Evolutionary conservation across 1,140 invertebrate species (phyloP).

Genomic region (Sycobia sp.): DNA sequence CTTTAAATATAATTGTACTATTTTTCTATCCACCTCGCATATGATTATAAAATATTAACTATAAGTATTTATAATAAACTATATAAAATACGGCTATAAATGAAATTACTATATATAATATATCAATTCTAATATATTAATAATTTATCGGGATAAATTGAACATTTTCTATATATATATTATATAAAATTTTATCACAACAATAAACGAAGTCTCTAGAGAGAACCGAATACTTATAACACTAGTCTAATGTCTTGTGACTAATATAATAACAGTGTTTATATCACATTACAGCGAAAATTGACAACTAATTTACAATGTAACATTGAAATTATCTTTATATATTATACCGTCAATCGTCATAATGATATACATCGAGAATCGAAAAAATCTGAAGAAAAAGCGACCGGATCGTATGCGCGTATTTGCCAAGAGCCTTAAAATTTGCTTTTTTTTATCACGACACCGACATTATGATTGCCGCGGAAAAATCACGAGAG

Average conservation of each 20-base stretch:
- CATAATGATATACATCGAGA: too few relatives aligned
- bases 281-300: slow-evolving; percentile 28
- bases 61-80: background rate
- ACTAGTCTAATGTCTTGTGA: slow-evolving; percentile 13
- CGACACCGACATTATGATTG: too few relatives aligned
- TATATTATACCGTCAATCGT: background rate
- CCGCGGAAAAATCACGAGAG: too few relatives aligned
- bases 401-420: too few relatives aligned
- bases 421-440: too few relatives aligned
- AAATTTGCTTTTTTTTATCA: too few relatives aligned
- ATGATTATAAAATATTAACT: too few relatives aligned
- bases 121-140: background rate
- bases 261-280: slow-evolving; percentile 16
- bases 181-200: slow-evolving; percentile 25
- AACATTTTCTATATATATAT: too few relatives aligned
- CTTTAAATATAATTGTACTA: too few relatives aligned
- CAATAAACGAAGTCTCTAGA: slow-evolving; percentile 16
- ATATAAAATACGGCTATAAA: slow-evolving; percentile 10
- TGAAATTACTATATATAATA: background rate
- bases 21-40: too few relatives aligned
- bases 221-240: slow-evolving; percentile 8
- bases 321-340: background rate
- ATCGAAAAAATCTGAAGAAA: too few relatives aligned
- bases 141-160: background rate
- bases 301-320: slow-evolving; percentile 17